phyloP scores from a whole-genome alignment of 2,113 vertebrate species.

The Aspidoscelis tigris region DNA sequence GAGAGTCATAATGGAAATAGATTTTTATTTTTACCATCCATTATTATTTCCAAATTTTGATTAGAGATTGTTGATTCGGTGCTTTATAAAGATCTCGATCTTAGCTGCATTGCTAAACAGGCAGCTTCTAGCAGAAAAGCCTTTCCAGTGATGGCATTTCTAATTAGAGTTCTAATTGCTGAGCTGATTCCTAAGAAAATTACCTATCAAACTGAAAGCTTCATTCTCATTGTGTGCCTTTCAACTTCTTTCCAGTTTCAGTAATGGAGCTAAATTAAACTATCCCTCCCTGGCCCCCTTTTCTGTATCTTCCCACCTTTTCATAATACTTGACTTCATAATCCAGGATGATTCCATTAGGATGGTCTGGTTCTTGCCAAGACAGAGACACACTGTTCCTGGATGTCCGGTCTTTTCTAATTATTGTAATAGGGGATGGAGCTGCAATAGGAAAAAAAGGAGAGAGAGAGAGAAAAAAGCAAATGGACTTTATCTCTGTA shows the following conservation, averaged over 20 bases:
- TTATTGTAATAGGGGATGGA: conserved; percentile 89
- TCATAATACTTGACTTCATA: conserved; percentile 99
- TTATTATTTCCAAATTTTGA: background rate
- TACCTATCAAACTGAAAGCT: background rate
- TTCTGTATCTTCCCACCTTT: conserved; percentile 85
- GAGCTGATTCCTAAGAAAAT: background rate
- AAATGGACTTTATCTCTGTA: conserved; percentile 60
- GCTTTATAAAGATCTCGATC: background rate
- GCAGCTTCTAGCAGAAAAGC: background rate
- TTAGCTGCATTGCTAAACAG: background rate
- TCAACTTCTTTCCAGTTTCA: background rate
- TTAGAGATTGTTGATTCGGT: background rate
- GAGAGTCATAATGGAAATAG: no score
- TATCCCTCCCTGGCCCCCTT: background rate
- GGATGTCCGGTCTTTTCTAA: conserved; percentile 93
- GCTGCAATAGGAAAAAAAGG: conserved; percentile 74
- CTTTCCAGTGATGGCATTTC: background rate
- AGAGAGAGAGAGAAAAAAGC: conserved; percentile 49
- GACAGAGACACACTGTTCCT: conserved; percentile 93
- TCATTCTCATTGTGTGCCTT: background rate
- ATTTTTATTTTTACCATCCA: no score
- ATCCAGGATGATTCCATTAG: conserved; percentile 97
- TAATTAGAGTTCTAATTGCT: background rate
- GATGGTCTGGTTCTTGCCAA: conserved; percentile 95
- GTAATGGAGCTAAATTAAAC: background rate